Evolutionary conservation across 2,113 vertebrate genomes (phyloP), one percentile per base, ranked within the genome.

Genomic region (Chloroceryle aenea): DNA sequence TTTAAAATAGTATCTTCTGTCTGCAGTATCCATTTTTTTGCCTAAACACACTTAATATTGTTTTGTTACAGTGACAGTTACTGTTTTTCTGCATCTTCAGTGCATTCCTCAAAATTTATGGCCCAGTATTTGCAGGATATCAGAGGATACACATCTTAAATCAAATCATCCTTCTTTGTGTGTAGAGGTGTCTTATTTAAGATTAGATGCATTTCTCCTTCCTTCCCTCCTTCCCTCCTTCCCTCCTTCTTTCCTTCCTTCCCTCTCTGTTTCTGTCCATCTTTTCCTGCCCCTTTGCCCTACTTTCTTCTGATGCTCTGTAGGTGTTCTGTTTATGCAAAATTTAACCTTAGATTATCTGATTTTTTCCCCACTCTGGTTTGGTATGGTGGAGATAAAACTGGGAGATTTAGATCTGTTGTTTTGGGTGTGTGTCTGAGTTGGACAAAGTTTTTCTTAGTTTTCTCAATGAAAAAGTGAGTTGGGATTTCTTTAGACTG

Each of bases 371-470:
- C 97, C 5, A 59, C 12, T 47, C 97, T 98, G 25, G 77, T 98
- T 85, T 98, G 98, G 69, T 97, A 94, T 0, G 97, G 94, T 16
- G 97, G 92, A 55, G 97, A 97, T 74, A 99, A 98, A 85, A 97
- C 91, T 6, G 98, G 98, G 87, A 99, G 97, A 80, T 98, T 99
- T 89, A 98, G 73, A 53, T 98, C 97, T 4, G 91, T 96, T 72
- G 93, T 94, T 78, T 98, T 97, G 23, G 96, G 92, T 43, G 96
- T 85, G 8, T 97, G 95, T 47, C 97, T 98, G 81, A 98, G 67
- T 77, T 98, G 98, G 79, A 97, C 88, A 9, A 97, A 96, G 92
- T 98, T 99, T 96, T 97, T 98, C 75, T 98, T 98, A n/a, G 40
- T 83, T 69, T 97, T 98, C 50, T 15, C 95, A 21, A 83, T 96